Evolutionary conservation across 1,140 invertebrate genomes (phyloP), one percentile per base, ranked within the genome.

Genomic region (Rhagoletis pomonella): DNA sequence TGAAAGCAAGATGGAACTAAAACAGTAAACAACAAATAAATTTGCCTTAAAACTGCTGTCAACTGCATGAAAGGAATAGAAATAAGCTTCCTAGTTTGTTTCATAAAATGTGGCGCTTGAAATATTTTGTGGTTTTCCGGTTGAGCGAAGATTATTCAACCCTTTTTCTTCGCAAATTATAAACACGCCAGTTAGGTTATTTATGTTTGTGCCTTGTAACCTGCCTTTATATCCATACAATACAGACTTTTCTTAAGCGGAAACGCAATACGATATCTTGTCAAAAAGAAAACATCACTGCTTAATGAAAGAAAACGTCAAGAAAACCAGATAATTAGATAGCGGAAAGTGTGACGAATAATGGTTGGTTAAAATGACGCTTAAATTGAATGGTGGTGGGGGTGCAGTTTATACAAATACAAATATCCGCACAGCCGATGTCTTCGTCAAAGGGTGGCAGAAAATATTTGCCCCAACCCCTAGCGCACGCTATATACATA

Each of bases 161-260:
- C 47, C 47, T 81, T 81, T 81, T n/a, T n/a, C n/a, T n/a, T 58
- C n/a, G 5, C 12, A 29, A 9, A 55, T n/a, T 29, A 47, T 47
- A 73, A 44, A 73, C 39, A 47, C 44, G 67, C 39, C 44, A 73
- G 14, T 73, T 3, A 4, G 44, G 10, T 10, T 29, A 44, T 69
- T n/a, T n/a, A 44, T 39, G 10, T 10, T 39, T 69, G 19, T 69
- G n/a, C n/a, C n/a, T n/a, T n/a, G n/a, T n/a, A n/a, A n/a, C n/a
- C n/a, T n/a, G n/a, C n/a, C n/a, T 55, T 55, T 55, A 9, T 55
- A 55, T 55, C 4, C 50, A 55, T 9, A 4, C 50, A 55, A 6
- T 55, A 4, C 73, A 81, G n/a, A n/a, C n/a, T n/a, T 29, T 19
- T 81, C 73, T 81, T 55, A 81, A 81, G 47, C 73, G 73, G 73